Evolutionary conservation across 1,140 invertebrate genomes (phyloP), one percentile per base, ranked within the genome.

Genomic region (Drosophila murphyi): DNA sequence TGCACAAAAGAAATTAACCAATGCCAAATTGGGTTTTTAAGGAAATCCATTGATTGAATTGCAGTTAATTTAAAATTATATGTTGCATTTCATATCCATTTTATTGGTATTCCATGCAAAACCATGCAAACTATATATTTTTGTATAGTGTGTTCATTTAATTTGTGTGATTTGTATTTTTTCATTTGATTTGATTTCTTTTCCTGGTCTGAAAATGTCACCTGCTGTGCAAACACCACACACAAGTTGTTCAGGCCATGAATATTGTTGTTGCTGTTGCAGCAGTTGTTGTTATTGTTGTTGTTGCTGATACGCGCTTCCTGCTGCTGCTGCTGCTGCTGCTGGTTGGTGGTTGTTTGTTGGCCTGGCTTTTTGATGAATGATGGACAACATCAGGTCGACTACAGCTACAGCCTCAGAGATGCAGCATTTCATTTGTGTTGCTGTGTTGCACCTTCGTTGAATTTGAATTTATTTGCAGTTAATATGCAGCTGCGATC

Each of bases 201-300:
- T 61, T 80, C 71, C 80, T 65, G 79, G 69, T 68, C 82, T 88
- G 76, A 41, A 82, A 88, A 91, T 91, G 89, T 91, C 89, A 91
- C 89, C 89, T 91, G 89, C 89, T 91, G 89, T 77, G 89, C 85
- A 80, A 80, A 62, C 68, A 91, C 76, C 85, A 85, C 75, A 73
- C 75, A 88, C 78, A 83, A 67, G 60, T 55, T 71, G 45, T 43
- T 41, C 39, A 10, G n/a, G 39, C 39, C 8, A n/a, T 43, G 52
- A 45, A 45, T 41, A 67, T 57, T 78, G 65, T 10, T 29, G 41
- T 6, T 57, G 8, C 20, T 60, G 60, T 41, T 70, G 37, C 35
- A 43, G 55, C 48, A 34, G 64, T 50, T 78, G 77, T n/a, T 31
- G 37, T 5, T 63, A 5, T 32, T 65, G 28, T 55, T 41, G 34